A percentile compares a stretch with the other conserved stretches of the same genome.
phyloP scores from a whole-genome alignment of 2,113 vertebrate species.

The Hemiprocne comata region DNA sequence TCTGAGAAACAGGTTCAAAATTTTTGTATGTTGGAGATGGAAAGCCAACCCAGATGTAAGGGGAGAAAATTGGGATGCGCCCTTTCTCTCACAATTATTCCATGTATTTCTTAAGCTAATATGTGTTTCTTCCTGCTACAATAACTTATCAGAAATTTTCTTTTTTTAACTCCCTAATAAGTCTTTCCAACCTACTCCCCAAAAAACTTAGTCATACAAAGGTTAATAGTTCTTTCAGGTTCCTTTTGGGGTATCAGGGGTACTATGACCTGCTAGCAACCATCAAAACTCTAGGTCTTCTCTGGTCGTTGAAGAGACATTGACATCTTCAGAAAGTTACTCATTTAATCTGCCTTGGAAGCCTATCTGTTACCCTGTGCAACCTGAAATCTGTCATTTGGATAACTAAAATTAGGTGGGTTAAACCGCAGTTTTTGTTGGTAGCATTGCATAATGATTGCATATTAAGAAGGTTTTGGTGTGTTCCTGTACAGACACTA shows the following conservation, averaged over 20 bases:
- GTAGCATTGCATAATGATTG: not conserved
- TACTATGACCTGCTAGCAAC: not conserved
- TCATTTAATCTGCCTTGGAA: not conserved
- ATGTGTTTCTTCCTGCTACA: not conserved
- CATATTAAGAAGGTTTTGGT: slow-evolving; percentile 13
- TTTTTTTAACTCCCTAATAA: not conserved
- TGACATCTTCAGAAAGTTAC: not conserved
- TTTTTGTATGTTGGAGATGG: not conserved
- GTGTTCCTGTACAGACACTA: not conserved
- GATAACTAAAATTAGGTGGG: not conserved
- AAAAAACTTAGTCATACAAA: not conserved
- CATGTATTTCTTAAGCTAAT: not conserved
- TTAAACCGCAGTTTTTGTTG: not conserved
- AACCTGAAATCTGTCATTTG: not conserved
- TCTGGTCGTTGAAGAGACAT: not conserved
- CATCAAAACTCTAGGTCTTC: not conserved
- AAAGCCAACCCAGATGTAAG: not conserved
- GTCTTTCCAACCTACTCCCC: not conserved
- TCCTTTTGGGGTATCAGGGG: not conserved
- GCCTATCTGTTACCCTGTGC: not conserved
- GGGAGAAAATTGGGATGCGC: not conserved
- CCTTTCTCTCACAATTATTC: not conserved
- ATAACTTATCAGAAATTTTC: not conserved
- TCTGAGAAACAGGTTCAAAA: not conserved
- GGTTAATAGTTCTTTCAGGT: not conserved